Evolutionary conservation across 23 tunicate species (phyloP).

Genomic region (Ciona savignyi): DNA sequence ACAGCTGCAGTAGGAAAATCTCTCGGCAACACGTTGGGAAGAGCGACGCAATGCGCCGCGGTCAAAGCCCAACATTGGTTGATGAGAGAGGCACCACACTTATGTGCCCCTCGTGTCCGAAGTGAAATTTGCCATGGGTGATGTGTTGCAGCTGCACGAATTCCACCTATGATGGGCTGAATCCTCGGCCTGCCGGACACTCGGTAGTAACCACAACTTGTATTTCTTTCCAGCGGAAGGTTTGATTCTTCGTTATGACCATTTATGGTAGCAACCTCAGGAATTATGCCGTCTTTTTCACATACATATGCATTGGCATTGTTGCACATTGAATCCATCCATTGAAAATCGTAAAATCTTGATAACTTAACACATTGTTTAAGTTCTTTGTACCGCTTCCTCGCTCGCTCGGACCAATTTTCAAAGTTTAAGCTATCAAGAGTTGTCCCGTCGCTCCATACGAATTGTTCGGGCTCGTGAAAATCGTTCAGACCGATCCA

Average conservation of each 20-base stretch:
- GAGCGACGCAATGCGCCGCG: slow-evolving; percentile 42
- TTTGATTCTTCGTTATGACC: not conserved
- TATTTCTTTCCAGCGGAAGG: not conserved
- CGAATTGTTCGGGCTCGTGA: not conserved
- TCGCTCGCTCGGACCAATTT: not conserved
- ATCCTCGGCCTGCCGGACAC: not conserved
- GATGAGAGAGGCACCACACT: slow-evolving; percentile 38
- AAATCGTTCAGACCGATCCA: slow-evolving; percentile 33
- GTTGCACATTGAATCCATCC: slow-evolving; percentile 16
- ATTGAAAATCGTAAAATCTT: not conserved
- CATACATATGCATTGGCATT: slow-evolving; percentile 25
- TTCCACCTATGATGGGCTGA: slow-evolving; percentile 13
- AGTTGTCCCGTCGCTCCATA: slow-evolving; percentile 20
- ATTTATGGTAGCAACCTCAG: too few species aligned
- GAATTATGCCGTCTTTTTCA: slow-evolving; percentile 14
- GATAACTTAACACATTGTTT: slow-evolving; percentile 23
- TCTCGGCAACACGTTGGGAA: slow-evolving; percentile 8
- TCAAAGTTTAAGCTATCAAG: not conserved
- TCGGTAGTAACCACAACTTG: not conserved
- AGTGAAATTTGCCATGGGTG: slow-evolving; percentile 39
- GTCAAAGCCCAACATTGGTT: slow-evolving; percentile 49
- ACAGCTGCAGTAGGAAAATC: slow-evolving; percentile 38
- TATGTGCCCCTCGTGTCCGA: slow-evolving; percentile 18
- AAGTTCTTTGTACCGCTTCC: not conserved
- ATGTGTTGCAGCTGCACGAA: not conserved